Evolutionary conservation across 1,140 invertebrate genomes (phyloP).

Genomic region (Ladona fulva): DNA sequence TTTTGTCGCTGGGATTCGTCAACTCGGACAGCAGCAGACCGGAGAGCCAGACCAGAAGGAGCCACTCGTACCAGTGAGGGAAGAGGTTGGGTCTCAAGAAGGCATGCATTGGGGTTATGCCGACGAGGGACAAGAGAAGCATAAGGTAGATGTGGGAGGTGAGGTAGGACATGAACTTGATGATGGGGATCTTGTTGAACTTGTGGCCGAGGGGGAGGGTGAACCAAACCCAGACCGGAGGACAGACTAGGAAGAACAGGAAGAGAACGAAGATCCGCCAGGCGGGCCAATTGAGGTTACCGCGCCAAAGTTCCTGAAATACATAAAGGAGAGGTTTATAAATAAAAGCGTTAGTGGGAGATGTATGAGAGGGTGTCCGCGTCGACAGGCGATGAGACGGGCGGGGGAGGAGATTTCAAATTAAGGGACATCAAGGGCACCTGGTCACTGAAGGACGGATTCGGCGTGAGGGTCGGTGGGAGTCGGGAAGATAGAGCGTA

Average conservation of each 20-base stretch:
- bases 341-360: too few relatives aligned
- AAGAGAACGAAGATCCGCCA: slow-evolving; percentile 92
- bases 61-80: slow-evolving; percentile 92
- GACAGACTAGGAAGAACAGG: slow-evolving; percentile 82
- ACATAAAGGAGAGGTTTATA: too few relatives aligned
- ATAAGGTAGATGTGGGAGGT: slow-evolving; percentile 98
- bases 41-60: slow-evolving; percentile 89
- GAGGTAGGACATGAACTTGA: slow-evolving; percentile 98
- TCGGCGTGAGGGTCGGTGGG: too few relatives aligned
- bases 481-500: too few relatives aligned
- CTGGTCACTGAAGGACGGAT: too few relatives aligned
- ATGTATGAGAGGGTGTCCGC: too few relatives aligned
- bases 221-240: slow-evolving; percentile 92
- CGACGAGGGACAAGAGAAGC: slow-evolving; percentile 81
- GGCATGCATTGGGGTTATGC: slow-evolving; percentile 79
- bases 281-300: slow-evolving; percentile 87
- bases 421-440: too few relatives aligned
- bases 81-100: slow-evolving; percentile 62
- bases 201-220: slow-evolving; percentile 90
- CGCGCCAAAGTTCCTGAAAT: slow-evolving; percentile 87
- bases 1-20: slow-evolving; percentile 92
- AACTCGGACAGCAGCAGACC: slow-evolving; percentile 92
- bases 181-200: slow-evolving; percentile 91
- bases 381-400: too few relatives aligned
- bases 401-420: too few relatives aligned